Conservation (phyloP, 2,888 invertebrate species). For the Hypercompe scribonia region DNA sequence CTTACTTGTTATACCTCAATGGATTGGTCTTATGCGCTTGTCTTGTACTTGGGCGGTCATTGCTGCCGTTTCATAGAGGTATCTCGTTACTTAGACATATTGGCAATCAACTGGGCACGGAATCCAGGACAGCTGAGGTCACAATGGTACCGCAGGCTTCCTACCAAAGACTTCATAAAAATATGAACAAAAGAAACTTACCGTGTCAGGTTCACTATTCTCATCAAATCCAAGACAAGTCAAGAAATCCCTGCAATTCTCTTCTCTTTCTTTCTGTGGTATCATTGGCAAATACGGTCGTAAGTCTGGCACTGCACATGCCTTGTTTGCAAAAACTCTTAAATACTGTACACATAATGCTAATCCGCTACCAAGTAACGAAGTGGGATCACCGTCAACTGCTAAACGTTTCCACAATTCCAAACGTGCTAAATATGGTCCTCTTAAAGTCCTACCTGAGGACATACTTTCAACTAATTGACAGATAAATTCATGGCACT, state of each 20-base stretch:
- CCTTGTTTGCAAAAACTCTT: conserved; percentile 93
- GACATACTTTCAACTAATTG: conserved; percentile 83
- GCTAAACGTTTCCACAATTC: conserved; percentile 90
- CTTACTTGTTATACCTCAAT: too few relatives aligned
- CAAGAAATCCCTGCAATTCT: conserved; percentile 86
- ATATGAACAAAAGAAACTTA: conserved; percentile 67
- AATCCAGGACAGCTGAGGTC: too few relatives aligned
- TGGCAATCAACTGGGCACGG: too few relatives aligned
- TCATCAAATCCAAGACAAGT: conserved; percentile 89
- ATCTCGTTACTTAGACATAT: too few relatives aligned
- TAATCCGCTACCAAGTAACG: conserved; percentile 87
- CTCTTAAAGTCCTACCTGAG: conserved; percentile 87
- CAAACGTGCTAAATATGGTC: conserved; percentile 94
- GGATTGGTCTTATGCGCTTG: too few relatives aligned
- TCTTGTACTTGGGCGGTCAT: too few relatives aligned
- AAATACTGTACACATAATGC: conserved; percentile 93
- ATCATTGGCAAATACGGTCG: conserved; percentile 91
- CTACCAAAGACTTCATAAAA: too few relatives aligned
- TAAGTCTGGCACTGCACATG: conserved; percentile 94
- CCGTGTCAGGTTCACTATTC: conserved; percentile 88
- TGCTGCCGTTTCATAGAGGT: too few relatives aligned
- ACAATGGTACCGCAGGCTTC: too few relatives aligned
- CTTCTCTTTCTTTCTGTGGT: conserved; percentile 87
- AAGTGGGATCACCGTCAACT: conserved; percentile 83
- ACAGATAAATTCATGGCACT: conserved; percentile 79